These are phyloP conservation scores for Arrhopalites spinosus DNA, from an alignment of 2,888 invertebrate species.

Conservation along the genomic window DNA sequence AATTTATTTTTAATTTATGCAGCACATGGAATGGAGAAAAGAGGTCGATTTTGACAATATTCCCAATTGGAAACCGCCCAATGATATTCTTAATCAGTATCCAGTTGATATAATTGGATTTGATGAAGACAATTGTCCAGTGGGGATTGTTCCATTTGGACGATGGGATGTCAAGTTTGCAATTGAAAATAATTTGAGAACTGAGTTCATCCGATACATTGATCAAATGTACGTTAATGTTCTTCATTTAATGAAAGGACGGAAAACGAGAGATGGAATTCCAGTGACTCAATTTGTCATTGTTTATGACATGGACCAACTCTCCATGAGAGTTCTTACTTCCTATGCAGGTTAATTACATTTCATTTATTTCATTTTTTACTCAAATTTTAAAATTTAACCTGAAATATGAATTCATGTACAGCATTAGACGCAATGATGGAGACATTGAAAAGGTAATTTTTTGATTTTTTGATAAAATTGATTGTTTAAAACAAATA, in stretches of 20 bases:
- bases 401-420: not conserved
- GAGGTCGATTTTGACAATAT: constrained; percentile 28
- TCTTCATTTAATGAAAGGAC: constrained; percentile 18
- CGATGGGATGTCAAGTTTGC: constrained; percentile 23
- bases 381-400: not conserved
- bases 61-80: constrained; percentile 19
- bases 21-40: too few species aligned
- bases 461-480: too few species aligned
- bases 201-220: constrained; percentile 22
- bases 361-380: not conserved
- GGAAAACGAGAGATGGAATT: constrained; percentile 7
- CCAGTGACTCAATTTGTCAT: constrained; percentile 32
- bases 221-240: constrained; percentile 8
- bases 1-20: too few species aligned
- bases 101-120: constrained; percentile 22
- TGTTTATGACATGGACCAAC: constrained; percentile 27
- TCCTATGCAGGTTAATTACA: constrained; percentile 20
- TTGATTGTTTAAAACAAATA: too few species aligned
- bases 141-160: constrained; percentile 14
- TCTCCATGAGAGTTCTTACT: constrained; percentile 17
- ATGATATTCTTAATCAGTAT: constrained; percentile 2
- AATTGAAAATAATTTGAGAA: constrained; percentile 4
- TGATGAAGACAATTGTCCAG: constrained; percentile 30
- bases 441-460: constrained; percentile 10
- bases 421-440: not conserved